phyloP scores from a whole-genome alignment of 2,113 vertebrate species.

The Pseudolaguvia tuberculata region DNA sequence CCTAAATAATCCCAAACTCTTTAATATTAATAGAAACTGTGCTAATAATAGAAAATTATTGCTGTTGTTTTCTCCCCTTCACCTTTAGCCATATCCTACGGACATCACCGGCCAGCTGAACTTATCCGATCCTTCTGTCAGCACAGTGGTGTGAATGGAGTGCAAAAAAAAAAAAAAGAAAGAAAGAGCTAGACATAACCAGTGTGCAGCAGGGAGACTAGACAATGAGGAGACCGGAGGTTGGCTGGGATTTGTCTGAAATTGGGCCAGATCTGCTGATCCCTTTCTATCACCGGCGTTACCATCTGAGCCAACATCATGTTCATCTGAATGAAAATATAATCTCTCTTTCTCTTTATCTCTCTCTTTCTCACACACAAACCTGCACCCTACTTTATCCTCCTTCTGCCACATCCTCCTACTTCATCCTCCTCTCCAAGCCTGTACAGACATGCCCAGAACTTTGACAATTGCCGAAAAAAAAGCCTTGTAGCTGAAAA shows the following conservation, averaged over 20 bases:
- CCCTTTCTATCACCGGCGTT: constrained; percentile 11
- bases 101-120: constrained; percentile 98
- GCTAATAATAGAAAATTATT: no score
- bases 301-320: constrained; percentile 25
- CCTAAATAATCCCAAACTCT: neutral
- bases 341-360: neutral
- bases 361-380: neutral
- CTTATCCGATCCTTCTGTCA: constrained; percentile 98
- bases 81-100: constrained; percentile 89
- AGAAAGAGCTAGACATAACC: constrained; percentile 50
- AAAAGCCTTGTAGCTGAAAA: neutral
- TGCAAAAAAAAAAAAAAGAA: constrained; percentile 6
- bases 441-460: constrained; percentile 13
- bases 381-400: neutral
- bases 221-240: constrained; percentile 22
- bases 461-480: constrained; percentile 18
- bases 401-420: neutral
- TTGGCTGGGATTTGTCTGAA: constrained; percentile 27
- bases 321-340: constrained; percentile 21
- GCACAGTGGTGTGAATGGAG: constrained; percentile 88
- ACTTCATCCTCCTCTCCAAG: neutral
- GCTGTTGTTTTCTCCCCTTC: constrained; percentile 50
- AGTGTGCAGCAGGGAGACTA: constrained; percentile 26
- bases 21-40: neutral
- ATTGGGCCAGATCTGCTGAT: constrained; percentile 40